Evolutionary conservation across 2,797 vertebrate genomes (phyloP).

Genomic region (Gastrophryne carolinensis): DNA sequence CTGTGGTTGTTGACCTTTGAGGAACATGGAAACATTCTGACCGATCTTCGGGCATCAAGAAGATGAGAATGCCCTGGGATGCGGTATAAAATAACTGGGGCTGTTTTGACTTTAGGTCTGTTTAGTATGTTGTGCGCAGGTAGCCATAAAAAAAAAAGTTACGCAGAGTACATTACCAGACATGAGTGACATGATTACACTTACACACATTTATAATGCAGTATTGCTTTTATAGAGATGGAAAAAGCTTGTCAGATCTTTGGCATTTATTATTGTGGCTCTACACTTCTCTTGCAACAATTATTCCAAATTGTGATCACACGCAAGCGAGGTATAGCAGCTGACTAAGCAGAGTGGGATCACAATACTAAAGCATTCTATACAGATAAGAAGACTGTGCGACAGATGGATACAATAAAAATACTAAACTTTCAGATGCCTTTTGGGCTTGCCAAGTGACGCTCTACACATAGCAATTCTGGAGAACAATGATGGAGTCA

Average conservation of each 20-base stretch:
- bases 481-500: too few relatives aligned
- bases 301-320: constrained; percentile 66
- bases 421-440: too few relatives aligned
- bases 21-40: too few relatives aligned
- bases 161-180: constrained; percentile 69
- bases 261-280: constrained; percentile 79
- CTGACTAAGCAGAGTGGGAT: background rate
- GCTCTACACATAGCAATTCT: too few relatives aligned
- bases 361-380: background rate
- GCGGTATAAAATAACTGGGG: too few relatives aligned
- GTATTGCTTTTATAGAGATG: constrained; percentile 83
- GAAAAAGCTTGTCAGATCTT: constrained; percentile 79
- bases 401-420: too few relatives aligned
- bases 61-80: too few relatives aligned
- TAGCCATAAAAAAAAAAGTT: constrained; percentile 74
- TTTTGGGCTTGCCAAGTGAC: too few relatives aligned
- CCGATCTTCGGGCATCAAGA: too few relatives aligned
- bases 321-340: constrained; percentile 47
- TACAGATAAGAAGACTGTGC: background rate
- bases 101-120: too few relatives aligned
- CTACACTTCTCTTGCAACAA: too few relatives aligned
- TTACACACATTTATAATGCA: constrained; percentile 78
- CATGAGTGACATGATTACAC: constrained; percentile 68
- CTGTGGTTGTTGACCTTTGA: too few relatives aligned
- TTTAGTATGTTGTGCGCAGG: constrained; percentile 71